These are phyloP conservation scores for Apoderus coryli DNA, from an alignment of 2,888 invertebrate genomes.

Conservation along the genomic window DNA sequence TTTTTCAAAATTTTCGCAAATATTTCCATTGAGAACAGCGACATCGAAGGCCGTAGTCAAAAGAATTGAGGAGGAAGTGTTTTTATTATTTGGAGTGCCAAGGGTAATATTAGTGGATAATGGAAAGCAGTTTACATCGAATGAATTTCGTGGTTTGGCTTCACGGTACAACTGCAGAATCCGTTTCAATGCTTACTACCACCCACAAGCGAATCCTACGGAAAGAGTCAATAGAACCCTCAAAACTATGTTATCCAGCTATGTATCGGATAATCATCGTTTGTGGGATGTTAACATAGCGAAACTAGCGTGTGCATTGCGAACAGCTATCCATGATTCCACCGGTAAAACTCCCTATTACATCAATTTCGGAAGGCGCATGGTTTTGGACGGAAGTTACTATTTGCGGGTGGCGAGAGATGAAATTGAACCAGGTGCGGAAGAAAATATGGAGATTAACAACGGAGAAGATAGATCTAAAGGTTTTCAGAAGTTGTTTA, in stretches of 20 bases:
- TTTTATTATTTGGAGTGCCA: constrained; percentile 17
- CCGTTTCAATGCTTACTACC: constrained; percentile 18
- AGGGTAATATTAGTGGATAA: constrained; percentile 17
- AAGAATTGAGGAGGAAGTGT: constrained; percentile 12
- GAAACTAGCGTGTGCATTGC: constrained; percentile 20
- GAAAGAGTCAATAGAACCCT: constrained; percentile 23
- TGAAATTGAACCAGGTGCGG: constrained; percentile 4
- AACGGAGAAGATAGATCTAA: no score
- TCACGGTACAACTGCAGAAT: constrained; percentile 14
- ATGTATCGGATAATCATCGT: constrained; percentile 15
- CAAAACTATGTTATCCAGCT: constrained; percentile 20
- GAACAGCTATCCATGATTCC: constrained; percentile 19
- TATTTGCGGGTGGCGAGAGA: neutral
- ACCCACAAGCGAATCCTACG: constrained; percentile 23
- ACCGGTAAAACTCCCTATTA: constrained; percentile 19
- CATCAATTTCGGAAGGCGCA: constrained; percentile 16
- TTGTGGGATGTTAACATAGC: constrained; percentile 20
- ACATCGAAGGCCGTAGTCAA: constrained; percentile 6
- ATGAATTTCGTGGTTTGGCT: constrained; percentile 10
- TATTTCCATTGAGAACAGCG: constrained; percentile 10
- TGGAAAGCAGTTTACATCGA: constrained; percentile 14
- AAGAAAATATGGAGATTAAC: no score
- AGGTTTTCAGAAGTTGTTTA: constrained; percentile 3
- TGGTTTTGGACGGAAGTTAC: constrained; percentile 8
- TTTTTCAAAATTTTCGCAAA: constrained; percentile 11